A percentile compares a stretch with the other conserved stretches of the same genome.
These are phyloP conservation scores for Harpalus rufipes DNA, from an alignment of 2,888 invertebrate genomes.

Conservation along the genomic window DNA sequence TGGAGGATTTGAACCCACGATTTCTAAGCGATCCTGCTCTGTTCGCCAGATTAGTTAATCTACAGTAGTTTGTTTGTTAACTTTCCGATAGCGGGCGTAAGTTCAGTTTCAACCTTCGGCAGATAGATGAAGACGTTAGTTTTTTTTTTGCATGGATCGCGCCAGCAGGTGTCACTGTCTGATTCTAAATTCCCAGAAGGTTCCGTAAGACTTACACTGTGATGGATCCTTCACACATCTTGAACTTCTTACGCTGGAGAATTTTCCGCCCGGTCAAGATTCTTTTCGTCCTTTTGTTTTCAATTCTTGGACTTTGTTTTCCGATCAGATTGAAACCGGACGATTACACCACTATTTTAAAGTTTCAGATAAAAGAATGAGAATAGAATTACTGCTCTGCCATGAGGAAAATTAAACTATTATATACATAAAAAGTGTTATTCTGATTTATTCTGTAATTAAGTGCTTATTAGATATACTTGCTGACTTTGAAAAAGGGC, in stretches of 20 bases:
- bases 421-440: too few relatives aligned
- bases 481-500: too few relatives aligned
- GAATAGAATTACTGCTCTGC: too few relatives aligned
- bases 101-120: too few relatives aligned
- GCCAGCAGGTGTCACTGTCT: constrained; percentile 36
- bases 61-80: too few relatives aligned
- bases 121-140: constrained; percentile 3
- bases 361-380: neutral
- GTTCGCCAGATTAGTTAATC: too few relatives aligned
- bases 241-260: constrained; percentile 36
- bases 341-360: neutral
- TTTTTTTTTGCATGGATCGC: constrained; percentile 24
- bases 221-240: constrained; percentile 24
- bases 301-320: neutral
- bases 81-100: too few relatives aligned
- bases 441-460: too few relatives aligned
- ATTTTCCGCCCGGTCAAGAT: constrained; percentile 32
- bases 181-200: constrained; percentile 9
- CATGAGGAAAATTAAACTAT: too few relatives aligned
- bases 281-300: neutral
- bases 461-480: too few relatives aligned
- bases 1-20: too few relatives aligned
- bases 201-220: constrained; percentile 22
- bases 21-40: too few relatives aligned
- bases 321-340: neutral